Evolutionary conservation across 1,140 invertebrate genomes (phyloP).

Genomic region (roundworm (Caenorhabditis elegans)): WBcel235 BX284606.5:7252501-7253000

Average conservation of each 20-base stretch:
- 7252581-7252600: no score
- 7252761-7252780: conserved; percentile 36
- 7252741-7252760: conserved; percentile 18
- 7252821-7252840: conserved; percentile 57
- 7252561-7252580: no score
- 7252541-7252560: conserved; percentile 37
- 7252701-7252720: conserved; percentile 26
- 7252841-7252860: conserved; percentile 14
- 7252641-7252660: conserved; percentile 26
- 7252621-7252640: conserved; percentile 31
- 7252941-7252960: conserved; percentile 34
- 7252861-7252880: conserved; percentile 54
- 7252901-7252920: neutral
- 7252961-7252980: conserved; percentile 46
- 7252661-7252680: conserved; percentile 23
- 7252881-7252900: conserved; percentile 46
- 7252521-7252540: conserved; percentile 59
- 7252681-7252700: neutral
- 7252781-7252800: conserved; percentile 60
- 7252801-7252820: conserved; percentile 54
- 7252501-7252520: conserved; percentile 57
- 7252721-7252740: neutral
- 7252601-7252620: conserved; percentile 51
- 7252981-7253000: conserved; percentile 38
- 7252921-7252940: conserved; percentile 49